Evolutionary conservation across 2,797 vertebrate genomes (phyloP), one percentile per base, ranked within the genome.

Genomic region (Ispidina picta): DNA sequence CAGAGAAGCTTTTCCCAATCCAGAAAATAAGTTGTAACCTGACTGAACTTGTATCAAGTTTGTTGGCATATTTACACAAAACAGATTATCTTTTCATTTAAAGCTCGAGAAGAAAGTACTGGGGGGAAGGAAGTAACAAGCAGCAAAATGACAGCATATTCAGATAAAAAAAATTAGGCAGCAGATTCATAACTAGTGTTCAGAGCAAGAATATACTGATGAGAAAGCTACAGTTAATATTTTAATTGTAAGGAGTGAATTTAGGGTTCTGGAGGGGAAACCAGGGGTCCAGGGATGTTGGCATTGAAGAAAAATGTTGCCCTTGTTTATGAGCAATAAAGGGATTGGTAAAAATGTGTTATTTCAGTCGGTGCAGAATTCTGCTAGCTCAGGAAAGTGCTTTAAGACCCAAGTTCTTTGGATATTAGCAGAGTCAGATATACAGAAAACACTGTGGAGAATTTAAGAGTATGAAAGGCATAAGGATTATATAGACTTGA

Each of bases 401-500:
- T 44, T 66, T 83, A 80, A 72, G 55, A 69, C 58, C 65, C 4
- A 1, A 82, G 89, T 91, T 89, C 43, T 48, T 33, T 80, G 89
- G 70, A 94, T 92, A 86, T 93, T 92, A 93, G 82, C 33, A 74
- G 80, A 93, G 83, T 58, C 63, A 87, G 91, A 94, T 86, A 95
- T 90, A 97, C 14, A 64, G 85, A 92, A 86, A 93, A 94, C 80
- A 94, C 26, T 75, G 92, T 19, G 75, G 82, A 96, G 93, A 93
- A 97, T 96, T 97, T 97, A 90, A 91, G 95, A 96, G 86, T 85
- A 68, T 96, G 94, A 97, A 97, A 95, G 65, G 89, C 94, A 86
- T 84, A 94, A 82, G 95, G 94, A 98, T 97, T 97, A 97, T 95
- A 94, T 87, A 90, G 86, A 95, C 87, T 94, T 96, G 94, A 97